Conservation (phyloP, 2,797 vertebrate species). For the Buphagus erythrorhynchus region DNA sequence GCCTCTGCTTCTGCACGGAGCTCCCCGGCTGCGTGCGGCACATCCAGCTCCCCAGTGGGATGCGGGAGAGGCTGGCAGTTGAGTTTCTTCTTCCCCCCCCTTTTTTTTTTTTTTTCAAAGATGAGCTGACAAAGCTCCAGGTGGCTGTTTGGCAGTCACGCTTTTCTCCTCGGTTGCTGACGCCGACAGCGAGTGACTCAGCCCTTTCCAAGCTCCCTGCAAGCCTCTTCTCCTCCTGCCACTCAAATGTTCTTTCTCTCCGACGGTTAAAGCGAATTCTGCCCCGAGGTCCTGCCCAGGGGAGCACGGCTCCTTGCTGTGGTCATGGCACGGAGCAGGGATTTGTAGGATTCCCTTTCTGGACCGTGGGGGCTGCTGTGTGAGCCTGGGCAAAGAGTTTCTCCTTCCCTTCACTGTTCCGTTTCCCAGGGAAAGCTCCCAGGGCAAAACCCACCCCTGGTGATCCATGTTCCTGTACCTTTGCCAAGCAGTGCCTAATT, state of each 20-base stretch:
- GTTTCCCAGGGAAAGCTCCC: background rate
- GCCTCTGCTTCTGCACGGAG: background rate
- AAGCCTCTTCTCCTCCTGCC: background rate
- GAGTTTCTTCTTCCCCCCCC: background rate
- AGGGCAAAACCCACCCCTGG: background rate
- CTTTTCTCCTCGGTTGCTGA: background rate
- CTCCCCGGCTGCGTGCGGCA: background rate
- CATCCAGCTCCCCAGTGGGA: rapidly evolving
- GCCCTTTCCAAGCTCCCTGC: background rate
- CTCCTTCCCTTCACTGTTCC: background rate
- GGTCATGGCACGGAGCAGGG: rapidly evolving
- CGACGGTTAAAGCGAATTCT: background rate
- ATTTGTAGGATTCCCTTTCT: background rate
- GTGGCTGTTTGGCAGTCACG: background rate
- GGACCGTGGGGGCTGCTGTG: rapidly evolving
- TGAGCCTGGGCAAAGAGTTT: background rate
- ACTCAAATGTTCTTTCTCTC: background rate
- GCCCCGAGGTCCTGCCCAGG: background rate
- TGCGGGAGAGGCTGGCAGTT: background rate
- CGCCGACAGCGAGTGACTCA: conserved; percentile 3
- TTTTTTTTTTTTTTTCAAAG: background rate
- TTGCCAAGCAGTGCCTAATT: background rate
- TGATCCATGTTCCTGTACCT: rapidly evolving
- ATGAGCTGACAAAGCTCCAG: conserved; percentile 11
- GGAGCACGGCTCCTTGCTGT: background rate